Conservation (phyloP, 2,113 vertebrate species). For the Poicephalus meyeri region DNA sequence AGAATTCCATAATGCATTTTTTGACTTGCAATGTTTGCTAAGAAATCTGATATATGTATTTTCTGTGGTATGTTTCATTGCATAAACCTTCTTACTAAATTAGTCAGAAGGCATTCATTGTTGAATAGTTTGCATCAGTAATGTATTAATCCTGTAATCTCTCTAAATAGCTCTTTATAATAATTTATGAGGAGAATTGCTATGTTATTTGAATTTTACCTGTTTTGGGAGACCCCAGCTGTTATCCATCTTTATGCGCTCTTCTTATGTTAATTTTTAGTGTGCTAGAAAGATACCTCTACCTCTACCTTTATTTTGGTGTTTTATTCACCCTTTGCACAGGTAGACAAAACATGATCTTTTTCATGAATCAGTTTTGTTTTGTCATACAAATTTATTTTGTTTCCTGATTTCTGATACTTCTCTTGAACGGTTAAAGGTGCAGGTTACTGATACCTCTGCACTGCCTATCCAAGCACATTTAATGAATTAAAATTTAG, state of each 20-base stretch:
- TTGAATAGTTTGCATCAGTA: background rate
- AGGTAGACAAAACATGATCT: background rate
- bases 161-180: background rate
- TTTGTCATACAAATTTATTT: background rate
- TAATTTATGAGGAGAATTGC: background rate
- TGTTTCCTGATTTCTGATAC: background rate
- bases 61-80: background rate
- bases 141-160: background rate
- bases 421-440: background rate
- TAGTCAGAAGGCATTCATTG: background rate
- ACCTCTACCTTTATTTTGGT: background rate
- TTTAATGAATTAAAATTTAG: background rate
- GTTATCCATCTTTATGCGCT: background rate
- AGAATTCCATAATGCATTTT: background rate
- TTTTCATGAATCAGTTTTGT: background rate
- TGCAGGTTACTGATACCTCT: background rate
- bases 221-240: background rate
- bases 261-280: background rate
- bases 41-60: background rate
- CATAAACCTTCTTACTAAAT: background rate
- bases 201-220: background rate
- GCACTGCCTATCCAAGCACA: background rate
- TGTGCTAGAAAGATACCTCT: accelerated
- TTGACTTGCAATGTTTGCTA: background rate
- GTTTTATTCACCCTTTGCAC: background rate